phyloP scores from a whole-genome alignment of 53 echinoderm and acorn worm genomes.

The Antedon mediterranea region DNA sequence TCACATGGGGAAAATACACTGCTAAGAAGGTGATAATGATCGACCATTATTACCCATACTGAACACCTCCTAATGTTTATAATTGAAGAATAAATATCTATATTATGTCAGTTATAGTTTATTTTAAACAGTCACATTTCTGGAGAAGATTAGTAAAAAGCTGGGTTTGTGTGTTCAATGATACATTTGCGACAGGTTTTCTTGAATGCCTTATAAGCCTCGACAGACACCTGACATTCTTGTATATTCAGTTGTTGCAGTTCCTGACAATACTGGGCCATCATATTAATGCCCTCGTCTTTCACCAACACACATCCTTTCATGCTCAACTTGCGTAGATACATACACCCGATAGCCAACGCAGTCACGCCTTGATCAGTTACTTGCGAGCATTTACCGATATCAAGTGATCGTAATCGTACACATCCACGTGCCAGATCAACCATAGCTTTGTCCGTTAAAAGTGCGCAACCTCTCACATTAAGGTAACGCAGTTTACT shows the following conservation, averaged over 20 bases:
- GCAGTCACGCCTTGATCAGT: constrained; percentile 61
- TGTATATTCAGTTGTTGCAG: constrained; percentile 96
- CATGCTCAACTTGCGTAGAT: constrained; percentile 76
- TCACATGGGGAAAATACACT: too few relatives aligned
- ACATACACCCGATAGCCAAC: constrained; percentile 51
- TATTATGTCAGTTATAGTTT: too few relatives aligned
- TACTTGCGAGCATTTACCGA: constrained; percentile 69
- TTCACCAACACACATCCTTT: constrained; percentile 58
- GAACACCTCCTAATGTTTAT: too few relatives aligned
- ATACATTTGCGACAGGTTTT: constrained; percentile 77
- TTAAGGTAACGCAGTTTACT: constrained; percentile 71
- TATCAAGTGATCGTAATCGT: constrained; percentile 67
- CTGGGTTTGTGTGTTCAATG: constrained; percentile 95
- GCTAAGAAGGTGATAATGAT: too few relatives aligned
- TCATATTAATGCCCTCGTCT: constrained; percentile 38
- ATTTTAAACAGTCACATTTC: too few relatives aligned
- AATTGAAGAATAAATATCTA: too few relatives aligned
- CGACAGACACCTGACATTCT: constrained; percentile 63
- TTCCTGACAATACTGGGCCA: constrained; percentile 71
- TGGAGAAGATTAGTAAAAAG: constrained; percentile 70
- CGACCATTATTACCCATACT: too few relatives aligned
- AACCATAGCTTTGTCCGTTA: constrained; percentile 79
- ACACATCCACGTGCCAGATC: constrained; percentile 69
- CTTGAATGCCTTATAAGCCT: constrained; percentile 61
- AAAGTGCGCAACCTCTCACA: constrained; percentile 52